Evolutionary conservation across 2,113 vertebrate species (phyloP).

Genomic region (Xiphias gladius): DNA sequence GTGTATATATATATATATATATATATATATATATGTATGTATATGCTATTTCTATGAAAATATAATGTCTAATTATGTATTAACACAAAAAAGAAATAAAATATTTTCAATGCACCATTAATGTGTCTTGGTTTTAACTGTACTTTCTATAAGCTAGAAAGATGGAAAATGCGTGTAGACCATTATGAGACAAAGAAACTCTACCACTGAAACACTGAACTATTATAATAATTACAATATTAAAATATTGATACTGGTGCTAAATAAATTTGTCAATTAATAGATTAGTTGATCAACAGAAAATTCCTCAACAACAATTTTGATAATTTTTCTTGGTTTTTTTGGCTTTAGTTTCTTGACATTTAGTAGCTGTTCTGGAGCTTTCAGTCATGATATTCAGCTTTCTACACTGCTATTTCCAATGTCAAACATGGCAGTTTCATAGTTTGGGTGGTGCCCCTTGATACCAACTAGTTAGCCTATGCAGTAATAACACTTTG

Average conservation of each 20-base stretch:
- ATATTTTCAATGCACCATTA: constrained; percentile 84
- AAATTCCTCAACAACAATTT: too few species aligned
- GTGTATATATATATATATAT: constrained; percentile 54
- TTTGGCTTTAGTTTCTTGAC: too few species aligned
- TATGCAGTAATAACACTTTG: not conserved
- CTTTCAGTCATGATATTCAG: not conserved
- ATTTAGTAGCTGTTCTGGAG: too few species aligned
- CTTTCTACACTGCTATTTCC: not conserved
- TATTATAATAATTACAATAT: too few species aligned
- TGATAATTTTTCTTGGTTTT: too few species aligned
- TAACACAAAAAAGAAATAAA: constrained; percentile 81
- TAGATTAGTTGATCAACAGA: not conserved
- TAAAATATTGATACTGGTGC: too few species aligned
- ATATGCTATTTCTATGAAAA: constrained; percentile 84
- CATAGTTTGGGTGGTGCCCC: not conserved
- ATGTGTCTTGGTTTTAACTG: constrained; percentile 5
- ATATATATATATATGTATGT: constrained; percentile 63
- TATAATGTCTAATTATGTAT: constrained; percentile 86
- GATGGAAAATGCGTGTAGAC: not conserved
- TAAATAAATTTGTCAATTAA: too few species aligned
- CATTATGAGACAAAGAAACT: not conserved
- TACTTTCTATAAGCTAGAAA: not conserved
- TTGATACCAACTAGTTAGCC: not conserved
- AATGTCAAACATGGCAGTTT: not conserved
- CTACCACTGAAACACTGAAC: not conserved